Evolutionary conservation across 64 coral and sea anemone species (phyloP).

Genomic region (Orbicella faveolata): DNA sequence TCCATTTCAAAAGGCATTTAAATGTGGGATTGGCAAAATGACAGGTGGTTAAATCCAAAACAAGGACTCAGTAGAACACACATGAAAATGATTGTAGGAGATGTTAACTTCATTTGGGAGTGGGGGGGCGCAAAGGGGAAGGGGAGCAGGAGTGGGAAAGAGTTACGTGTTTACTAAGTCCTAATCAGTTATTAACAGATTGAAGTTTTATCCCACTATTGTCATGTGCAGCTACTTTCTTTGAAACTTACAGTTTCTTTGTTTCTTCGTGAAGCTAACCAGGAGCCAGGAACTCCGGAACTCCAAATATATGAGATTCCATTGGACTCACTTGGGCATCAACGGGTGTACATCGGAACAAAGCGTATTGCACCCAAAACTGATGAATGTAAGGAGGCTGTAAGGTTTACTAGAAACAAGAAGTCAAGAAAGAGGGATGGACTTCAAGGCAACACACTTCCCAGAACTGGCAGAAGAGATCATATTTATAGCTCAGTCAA

Average conservation of each 20-base stretch:
- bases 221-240: neutral
- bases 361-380: slow-evolving; percentile 71
- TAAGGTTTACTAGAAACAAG: slow-evolving; percentile 15
- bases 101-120: no score
- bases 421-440: slow-evolving; percentile 60
- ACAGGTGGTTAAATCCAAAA: no score
- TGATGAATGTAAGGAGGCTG: slow-evolving; percentile 17
- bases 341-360: slow-evolving; percentile 56
- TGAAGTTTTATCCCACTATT: neutral
- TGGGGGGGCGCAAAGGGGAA: no score
- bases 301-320: slow-evolving; percentile 92
- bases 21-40: no score
- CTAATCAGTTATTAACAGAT: neutral
- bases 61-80: no score
- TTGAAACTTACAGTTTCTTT: neutral
- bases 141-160: no score
- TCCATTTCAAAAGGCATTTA: no score
- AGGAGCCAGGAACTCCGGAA: slow-evolving; percentile 64
- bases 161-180: neutral
- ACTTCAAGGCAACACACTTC: neutral
- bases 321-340: slow-evolving; percentile 61
- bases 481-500: slow-evolving; percentile 62
- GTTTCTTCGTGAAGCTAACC: slow-evolving; percentile 37
- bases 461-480: slow-evolving; percentile 19
- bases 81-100: no score